Evolutionary conservation across 2,888 invertebrate species (phyloP), one percentile per base, ranked within the genome.

Genomic region (Cheilosia soror): DNA sequence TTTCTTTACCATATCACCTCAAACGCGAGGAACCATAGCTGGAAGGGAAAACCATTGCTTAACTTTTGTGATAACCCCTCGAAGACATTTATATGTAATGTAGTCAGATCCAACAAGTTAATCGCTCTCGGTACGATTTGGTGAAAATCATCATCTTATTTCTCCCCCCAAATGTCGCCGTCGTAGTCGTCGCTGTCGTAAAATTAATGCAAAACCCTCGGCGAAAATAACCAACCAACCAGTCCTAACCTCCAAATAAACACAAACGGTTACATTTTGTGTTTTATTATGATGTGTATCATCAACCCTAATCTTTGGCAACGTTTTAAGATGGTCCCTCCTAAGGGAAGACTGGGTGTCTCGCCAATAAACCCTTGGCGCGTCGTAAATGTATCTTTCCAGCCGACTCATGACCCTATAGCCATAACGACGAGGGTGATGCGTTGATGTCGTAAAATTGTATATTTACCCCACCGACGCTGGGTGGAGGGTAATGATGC

Each of bases 271-370:
- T 81, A 81, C 77, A 72, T 85, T 81, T 72, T 77, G 81, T 55
- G 76, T 84, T 72, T 77, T 85, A 77, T 81, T 72, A 85, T 77
- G 58, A 81, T 85, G 85, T 63, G 76, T 85, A 73, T 63, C 57
- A 81, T 66, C 77, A 81, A 85, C 81, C 85, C 81, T 85, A 85
- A 85, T 85, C 81, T 81, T 63, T 33, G 58, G 62, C 69, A 80
- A 68, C 53, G 65, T 57, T 79, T 58, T 69, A 65, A 69, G 71
- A 76, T 53, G 55, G 29, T 62, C 58, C 79, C 79, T 78, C 79
- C 9, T 63, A 58, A 63, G 53, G 53, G 51, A 80, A 58, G 65
- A 40, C 49, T 81, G 85, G 79, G 71, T 76, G 76, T 85, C 81
- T 76, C 75, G 85, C 68, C 68, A 62, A 76, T 85, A 76, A 51